These are phyloP conservation scores for Physocephala rufipes DNA, from an alignment of 2,888 invertebrate genomes.

Conservation along the genomic window DNA sequence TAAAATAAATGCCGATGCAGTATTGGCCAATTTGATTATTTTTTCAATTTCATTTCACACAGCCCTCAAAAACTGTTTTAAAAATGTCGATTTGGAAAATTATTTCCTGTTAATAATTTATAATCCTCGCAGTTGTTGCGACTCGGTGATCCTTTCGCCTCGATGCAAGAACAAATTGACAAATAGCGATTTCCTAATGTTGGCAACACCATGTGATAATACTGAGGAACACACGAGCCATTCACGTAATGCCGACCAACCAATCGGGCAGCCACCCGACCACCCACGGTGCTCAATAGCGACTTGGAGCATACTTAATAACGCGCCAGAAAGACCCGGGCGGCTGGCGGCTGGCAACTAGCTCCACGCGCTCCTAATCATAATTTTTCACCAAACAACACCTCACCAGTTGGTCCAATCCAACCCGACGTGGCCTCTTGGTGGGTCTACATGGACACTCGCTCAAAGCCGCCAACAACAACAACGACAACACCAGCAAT, in stretches of 20 bases:
- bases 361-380: conserved; percentile 47
- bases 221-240: conserved; percentile 11
- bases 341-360: conserved; percentile 33
- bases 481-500: background rate
- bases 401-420: conserved; percentile 51
- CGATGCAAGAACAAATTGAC: conserved; percentile 24
- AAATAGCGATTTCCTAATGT: conserved; percentile 28
- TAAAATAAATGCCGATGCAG: conserved; percentile 45
- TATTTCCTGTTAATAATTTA: conserved; percentile 30
- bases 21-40: conserved; percentile 51
- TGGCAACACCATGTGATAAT: conserved; percentile 18
- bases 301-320: conserved; percentile 47
- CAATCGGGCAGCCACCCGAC: conserved; percentile 40
- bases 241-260: conserved; percentile 12
- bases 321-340: conserved; percentile 37
- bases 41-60: conserved; percentile 60
- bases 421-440: conserved; percentile 25
- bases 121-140: conserved; percentile 9
- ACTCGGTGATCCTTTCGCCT: background rate
- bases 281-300: conserved; percentile 56
- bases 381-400: conserved; percentile 61
- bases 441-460: conserved; percentile 25
- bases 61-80: conserved; percentile 48
- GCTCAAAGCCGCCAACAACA: background rate
- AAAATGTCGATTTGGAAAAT: conserved; percentile 31